These are phyloP conservation scores for Pheosia tremula DNA, from an alignment of 2,888 invertebrate genomes.

Conservation along the genomic window DNA sequence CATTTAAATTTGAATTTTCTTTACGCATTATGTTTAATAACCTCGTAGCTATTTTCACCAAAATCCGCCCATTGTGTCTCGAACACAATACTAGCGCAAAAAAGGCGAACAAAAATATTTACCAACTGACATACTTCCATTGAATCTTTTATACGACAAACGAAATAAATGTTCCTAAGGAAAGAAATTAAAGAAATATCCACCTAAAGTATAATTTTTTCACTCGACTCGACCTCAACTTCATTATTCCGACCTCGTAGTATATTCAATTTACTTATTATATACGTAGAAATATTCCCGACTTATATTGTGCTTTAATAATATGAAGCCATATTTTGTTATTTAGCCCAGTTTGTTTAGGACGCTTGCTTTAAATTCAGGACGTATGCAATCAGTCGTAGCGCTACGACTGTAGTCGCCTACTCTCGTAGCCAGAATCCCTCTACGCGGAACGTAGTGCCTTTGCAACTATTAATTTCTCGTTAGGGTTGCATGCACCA, in stretches of 20 bases:
- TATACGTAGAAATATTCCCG: slow-evolving; percentile 25
- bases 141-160: slow-evolving; percentile 1
- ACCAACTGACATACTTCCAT: slow-evolving; percentile 7
- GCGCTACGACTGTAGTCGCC: slow-evolving; percentile 35
- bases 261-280: slow-evolving; percentile 36
- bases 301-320: slow-evolving; percentile 13
- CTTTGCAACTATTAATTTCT: slow-evolving; percentile 21
- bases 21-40: slow-evolving; percentile 4
- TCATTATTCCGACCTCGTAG: slow-evolving; percentile 33
- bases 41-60: slow-evolving; percentile 9
- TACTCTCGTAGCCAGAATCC: slow-evolving; percentile 46
- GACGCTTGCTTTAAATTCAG: slow-evolving; percentile 34
- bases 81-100: slow-evolving; percentile 4
- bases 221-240: slow-evolving; percentile 10
- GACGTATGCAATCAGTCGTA: slow-evolving; percentile 34
- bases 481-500: slow-evolving; percentile 11
- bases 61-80: slow-evolving; percentile 7
- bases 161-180: slow-evolving; percentile 1
- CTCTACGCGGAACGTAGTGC: slow-evolving; percentile 41
- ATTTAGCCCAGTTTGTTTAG: slow-evolving; percentile 10
- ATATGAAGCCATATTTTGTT: slow-evolving; percentile 25
- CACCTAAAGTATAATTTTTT: slow-evolving; percentile 6
- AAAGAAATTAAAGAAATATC: slow-evolving; percentile 1
- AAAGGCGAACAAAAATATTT: slow-evolving; percentile 8
- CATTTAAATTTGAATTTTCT: slow-evolving; percentile 7